Conservation (phyloP, 2,797 vertebrate genomes). For the Aeoliscus strigatus region DNA sequence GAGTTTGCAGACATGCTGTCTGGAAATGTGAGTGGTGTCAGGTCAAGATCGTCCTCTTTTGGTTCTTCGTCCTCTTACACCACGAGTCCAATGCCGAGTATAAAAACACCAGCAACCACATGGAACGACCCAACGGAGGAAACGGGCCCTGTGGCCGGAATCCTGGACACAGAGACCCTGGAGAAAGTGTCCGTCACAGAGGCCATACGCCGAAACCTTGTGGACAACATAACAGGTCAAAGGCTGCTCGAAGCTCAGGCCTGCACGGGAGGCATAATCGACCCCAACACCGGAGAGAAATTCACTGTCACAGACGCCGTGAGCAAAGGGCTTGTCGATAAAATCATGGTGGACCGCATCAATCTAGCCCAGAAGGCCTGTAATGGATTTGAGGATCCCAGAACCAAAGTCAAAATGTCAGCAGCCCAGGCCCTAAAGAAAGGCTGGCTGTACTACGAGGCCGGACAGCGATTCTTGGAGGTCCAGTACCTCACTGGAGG, state of each 20-base stretch:
- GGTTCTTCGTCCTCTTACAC: conserved; percentile 90
- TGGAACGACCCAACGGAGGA: conserved; percentile 94
- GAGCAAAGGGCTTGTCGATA: conserved; percentile 89
- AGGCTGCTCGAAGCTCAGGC: conserved; percentile 93
- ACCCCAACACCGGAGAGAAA: conserved; percentile 86
- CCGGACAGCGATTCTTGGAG: conserved; percentile 94
- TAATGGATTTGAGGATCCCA: conserved; percentile 94
- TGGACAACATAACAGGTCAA: conserved; percentile 97
- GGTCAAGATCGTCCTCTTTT: conserved; percentile 90
- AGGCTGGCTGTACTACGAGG: conserved; percentile 97
- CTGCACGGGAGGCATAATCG: conserved; percentile 94
- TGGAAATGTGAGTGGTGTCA: conserved; percentile 84
- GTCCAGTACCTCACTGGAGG: conserved; percentile 97
- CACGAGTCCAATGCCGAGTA: conserved; percentile 75
- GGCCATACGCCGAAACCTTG: conserved; percentile 92
- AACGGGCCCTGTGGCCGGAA: conserved; percentile 90
- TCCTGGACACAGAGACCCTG: conserved; percentile 93
- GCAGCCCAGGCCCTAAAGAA: conserved; percentile 97
- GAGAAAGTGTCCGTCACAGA: conserved; percentile 96
- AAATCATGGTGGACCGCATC: conserved; percentile 97
- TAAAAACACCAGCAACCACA: conserved; percentile 75
- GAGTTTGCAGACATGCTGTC: conserved; percentile 98
- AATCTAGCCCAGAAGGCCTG: conserved; percentile 95
- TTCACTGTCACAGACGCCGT: conserved; percentile 84
- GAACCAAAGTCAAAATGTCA: conserved; percentile 97